Base-by-base conservation (phyloP, 2,888 invertebrate genomes). In the Microplitis manilae region DNA sequence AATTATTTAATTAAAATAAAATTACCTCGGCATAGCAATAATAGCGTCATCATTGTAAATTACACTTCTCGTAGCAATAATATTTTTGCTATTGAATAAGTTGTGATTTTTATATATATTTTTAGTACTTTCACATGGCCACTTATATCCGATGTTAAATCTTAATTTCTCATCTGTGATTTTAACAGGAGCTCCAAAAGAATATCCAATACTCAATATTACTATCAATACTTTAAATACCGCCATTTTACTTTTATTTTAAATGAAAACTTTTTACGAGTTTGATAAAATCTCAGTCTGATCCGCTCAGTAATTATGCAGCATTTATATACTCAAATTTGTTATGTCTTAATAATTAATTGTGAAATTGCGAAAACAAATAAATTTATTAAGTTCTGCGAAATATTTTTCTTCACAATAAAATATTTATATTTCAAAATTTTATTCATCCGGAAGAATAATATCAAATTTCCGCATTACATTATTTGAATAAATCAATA, bases 41-140 rank as follows among this genome's bases (percentile, higher is more conserved):
- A 92, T 91, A 0, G 92, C 93, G 41, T 92, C 90, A 79, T 94
- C 92, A 68, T 91, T 91, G 85, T 90, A 91, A 81, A 94, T 90
- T 81, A 92, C 93, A n/a, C 92, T 91, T 61, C 93, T 90, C 2
- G 93, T 94, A 2, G 92, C 92, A 77, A 94, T 92, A 60, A 93
- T 89, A 85, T 94, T 93, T 80, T 92, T 91, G 69, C 92, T 90
- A 65, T 92, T 90, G 89, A 92, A 94, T 61, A 92, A 90, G 1
- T 93, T 93, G 1, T 92, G 91, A 68, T 90, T 91, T 70, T 91
- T 90, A 87, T 92, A 94, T 83, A 93, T 91, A 83, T 90, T 92
- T 85, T 91, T 92, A 17, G 93, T 93, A 67, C 91, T 91, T 1
- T 90, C 85, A 81, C 92, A 92, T n/a, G 93, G 93, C 92, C 93